These are phyloP conservation scores for Bombylius discolor DNA, from an alignment of 2,888 invertebrate genomes.

Conservation along the genomic window DNA sequence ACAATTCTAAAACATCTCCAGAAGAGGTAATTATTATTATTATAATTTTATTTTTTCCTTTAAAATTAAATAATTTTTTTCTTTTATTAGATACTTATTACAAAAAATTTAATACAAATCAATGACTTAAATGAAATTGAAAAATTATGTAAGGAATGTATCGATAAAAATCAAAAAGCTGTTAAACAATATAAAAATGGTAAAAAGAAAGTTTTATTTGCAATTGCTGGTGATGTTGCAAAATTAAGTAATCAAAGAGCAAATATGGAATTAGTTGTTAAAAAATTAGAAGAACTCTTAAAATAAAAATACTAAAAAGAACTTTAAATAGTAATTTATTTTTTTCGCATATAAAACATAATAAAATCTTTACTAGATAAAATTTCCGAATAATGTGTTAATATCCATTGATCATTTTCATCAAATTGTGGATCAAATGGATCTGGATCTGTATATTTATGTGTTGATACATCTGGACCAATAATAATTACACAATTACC, in stretches of 20 bases:
- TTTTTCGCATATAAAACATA: constrained; percentile 41
- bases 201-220: constrained; percentile 54
- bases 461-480: constrained; percentile 50
- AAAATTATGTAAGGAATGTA: constrained; percentile 45
- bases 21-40: constrained; percentile 19
- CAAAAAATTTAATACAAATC: constrained; percentile 52
- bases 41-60: constrained; percentile 1
- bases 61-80: constrained; percentile 10
- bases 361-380: constrained; percentile 50
- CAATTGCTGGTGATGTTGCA: constrained; percentile 48
- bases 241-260: constrained; percentile 47
- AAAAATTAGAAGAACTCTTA: constrained; percentile 49
- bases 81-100: constrained; percentile 41
- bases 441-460: constrained; percentile 56
- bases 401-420: constrained; percentile 39
- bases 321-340: not conserved
- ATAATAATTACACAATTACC: constrained; percentile 59
- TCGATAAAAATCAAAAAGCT: constrained; percentile 51
- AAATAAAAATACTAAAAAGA: constrained; percentile 29
- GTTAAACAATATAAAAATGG: constrained; percentile 54
- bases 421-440: constrained; percentile 48
- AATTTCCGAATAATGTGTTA: constrained; percentile 46
- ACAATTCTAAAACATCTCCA: constrained; percentile 34
- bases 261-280: constrained; percentile 51
- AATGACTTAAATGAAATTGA: constrained; percentile 46